phyloP scores from a whole-genome alignment of 2,113 vertebrate species.

The Tragulus kanchil region DNA sequence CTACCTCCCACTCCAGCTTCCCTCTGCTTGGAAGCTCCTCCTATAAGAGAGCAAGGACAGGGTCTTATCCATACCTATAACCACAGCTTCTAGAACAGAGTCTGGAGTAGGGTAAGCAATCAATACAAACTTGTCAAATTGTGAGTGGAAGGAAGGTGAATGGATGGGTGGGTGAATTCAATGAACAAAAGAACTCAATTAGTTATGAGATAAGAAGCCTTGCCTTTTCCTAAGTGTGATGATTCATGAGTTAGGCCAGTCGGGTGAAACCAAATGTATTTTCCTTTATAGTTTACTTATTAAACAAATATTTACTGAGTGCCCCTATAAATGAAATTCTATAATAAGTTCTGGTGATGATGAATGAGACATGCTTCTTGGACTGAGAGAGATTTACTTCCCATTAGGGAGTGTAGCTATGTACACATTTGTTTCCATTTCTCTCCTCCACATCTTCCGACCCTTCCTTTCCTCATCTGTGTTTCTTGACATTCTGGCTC shows the following conservation, averaged over 20 bases:
- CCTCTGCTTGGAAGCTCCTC: not conserved
- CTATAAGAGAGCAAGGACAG: not conserved
- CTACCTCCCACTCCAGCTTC: not conserved
- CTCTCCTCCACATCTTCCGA: not conserved
- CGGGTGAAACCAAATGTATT: conserved; percentile 52
- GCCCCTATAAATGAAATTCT: conserved; percentile 66
- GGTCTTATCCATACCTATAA: not conserved
- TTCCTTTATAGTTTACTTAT: conserved; percentile 66
- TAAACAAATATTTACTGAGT: conserved; percentile 71
- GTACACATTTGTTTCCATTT: not conserved
- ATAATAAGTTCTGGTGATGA: conserved; percentile 28
- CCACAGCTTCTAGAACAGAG: not conserved
- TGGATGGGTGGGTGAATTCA: not conserved
- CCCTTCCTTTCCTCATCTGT: not conserved
- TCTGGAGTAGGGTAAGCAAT: not conserved
- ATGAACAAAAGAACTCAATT: conserved; percentile 7
- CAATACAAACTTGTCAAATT: not conserved
- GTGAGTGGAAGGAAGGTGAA: not conserved
- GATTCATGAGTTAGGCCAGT: conserved; percentile 26
- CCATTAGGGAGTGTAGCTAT: not conserved
- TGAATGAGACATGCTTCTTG: conserved; percentile 33
- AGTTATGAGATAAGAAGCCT: not conserved
- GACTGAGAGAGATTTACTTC: conserved; percentile 25
- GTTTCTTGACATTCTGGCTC: not conserved
- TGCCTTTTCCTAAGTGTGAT: conserved; percentile 20